A percentile compares a stretch with the other conserved stretches of the same genome.
These are phyloP conservation scores for Temnothorax unifasciatus DNA, from an alignment of 2,888 invertebrate species.

Conservation along the genomic window DNA sequence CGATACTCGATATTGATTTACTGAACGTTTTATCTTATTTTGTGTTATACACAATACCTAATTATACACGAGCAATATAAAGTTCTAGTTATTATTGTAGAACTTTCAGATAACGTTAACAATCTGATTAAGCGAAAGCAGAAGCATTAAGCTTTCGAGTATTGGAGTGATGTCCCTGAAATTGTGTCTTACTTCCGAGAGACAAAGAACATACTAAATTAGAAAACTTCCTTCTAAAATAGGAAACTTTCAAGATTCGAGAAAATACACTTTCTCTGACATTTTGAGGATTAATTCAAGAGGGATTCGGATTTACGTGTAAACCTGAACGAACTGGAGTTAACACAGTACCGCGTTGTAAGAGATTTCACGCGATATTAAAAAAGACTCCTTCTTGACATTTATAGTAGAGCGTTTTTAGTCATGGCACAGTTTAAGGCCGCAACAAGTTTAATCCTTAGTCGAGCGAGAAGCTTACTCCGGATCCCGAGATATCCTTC, in stretches of 20 bases:
- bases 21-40: neutral
- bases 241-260: constrained; percentile 12
- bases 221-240: constrained; percentile 60
- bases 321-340: constrained; percentile 1
- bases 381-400: constrained; percentile 18
- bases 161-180: neutral
- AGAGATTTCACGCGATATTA: constrained; percentile 2
- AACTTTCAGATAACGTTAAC: constrained; percentile 14
- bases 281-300: constrained; percentile 28
- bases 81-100: neutral
- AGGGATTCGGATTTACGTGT: constrained; percentile 13
- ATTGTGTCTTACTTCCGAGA: constrained; percentile 14
- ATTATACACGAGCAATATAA: neutral
- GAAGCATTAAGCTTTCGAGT: neutral
- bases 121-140: neutral
- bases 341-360: neutral
- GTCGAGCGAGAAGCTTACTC: constrained; percentile 12
- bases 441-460: constrained; percentile 39
- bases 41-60: neutral
- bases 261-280: constrained; percentile 32
- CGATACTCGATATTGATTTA: neutral
- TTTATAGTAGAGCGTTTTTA: neutral
- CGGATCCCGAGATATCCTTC: neutral
- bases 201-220: constrained; percentile 52
- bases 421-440: neutral